Conservation (phyloP, 1,140 invertebrate species). For the Zaprionus davidi region DNA sequence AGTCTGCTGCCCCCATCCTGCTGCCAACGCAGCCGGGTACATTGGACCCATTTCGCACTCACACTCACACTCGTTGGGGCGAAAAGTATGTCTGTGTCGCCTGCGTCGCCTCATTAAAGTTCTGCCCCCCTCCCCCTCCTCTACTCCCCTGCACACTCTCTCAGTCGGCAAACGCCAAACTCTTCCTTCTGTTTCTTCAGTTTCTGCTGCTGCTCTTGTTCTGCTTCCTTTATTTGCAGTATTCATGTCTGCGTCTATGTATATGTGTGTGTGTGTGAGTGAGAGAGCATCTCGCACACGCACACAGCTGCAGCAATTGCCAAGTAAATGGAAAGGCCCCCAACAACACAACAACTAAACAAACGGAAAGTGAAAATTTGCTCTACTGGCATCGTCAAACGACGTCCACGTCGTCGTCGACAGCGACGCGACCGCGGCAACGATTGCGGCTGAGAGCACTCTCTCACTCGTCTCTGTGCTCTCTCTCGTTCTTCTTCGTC, state of each 20-base stretch:
- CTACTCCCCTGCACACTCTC: neutral
- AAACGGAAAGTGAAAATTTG: conserved; percentile 83
- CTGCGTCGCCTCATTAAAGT: conserved; percentile 76
- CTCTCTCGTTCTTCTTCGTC: conserved; percentile 8
- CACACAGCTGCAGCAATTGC: conserved; percentile 63
- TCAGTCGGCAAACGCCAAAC: conserved; percentile 44
- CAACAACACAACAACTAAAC: conserved; percentile 58
- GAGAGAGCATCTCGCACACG: conserved; percentile 23
- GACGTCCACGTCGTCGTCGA: conserved; percentile 21
- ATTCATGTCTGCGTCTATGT: conserved; percentile 30
- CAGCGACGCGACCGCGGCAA: neutral
- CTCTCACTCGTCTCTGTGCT: conserved; percentile 11
- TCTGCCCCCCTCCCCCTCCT: conserved; percentile 41
- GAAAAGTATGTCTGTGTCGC: conserved; percentile 66
- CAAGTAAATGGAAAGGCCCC: conserved; percentile 80
- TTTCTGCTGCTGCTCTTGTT: conserved; percentile 58
- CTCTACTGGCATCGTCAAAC: conserved; percentile 73
- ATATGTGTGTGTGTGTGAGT: conserved; percentile 12
- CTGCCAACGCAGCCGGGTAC: conserved; percentile 58
- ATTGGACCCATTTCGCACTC: conserved; percentile 75
- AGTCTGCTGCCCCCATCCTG: conserved; percentile 45
- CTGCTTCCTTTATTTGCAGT: conserved; percentile 80
- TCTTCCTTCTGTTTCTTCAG: conserved; percentile 70
- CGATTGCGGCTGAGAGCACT: conserved; percentile 22
- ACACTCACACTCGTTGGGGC: conserved; percentile 39